Evolutionary conservation across 2,888 invertebrate species (phyloP).

Genomic region (Hoplodrina ambigua): DNA sequence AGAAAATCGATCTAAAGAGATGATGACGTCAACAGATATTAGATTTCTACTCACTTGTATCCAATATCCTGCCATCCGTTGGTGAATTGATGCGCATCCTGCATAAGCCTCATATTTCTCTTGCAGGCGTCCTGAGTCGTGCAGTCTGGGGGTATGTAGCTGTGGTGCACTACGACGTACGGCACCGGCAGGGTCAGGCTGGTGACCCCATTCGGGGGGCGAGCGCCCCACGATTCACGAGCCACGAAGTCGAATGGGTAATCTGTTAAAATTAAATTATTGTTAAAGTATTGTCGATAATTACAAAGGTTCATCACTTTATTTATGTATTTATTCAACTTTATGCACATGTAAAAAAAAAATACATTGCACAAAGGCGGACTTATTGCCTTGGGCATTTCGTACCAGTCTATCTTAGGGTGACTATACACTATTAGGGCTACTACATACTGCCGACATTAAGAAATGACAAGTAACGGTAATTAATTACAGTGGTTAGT

Average conservation of each 20-base stretch:
- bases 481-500: too few species aligned
- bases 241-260: slow-evolving; percentile 48
- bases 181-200: slow-evolving; percentile 90
- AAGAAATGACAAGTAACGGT: too few species aligned
- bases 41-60: slow-evolving; percentile 83
- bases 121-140: slow-evolving; percentile 86
- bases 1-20: too few species aligned
- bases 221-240: slow-evolving; percentile 46
- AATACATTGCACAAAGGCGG: too few species aligned
- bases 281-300: not conserved
- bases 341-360: too few species aligned
- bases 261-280: slow-evolving; percentile 11
- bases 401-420: too few species aligned
- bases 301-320: too few species aligned
- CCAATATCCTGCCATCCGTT: slow-evolving; percentile 93
- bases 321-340: too few species aligned
- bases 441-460: too few species aligned
- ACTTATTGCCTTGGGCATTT: too few species aligned
- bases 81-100: slow-evolving; percentile 90
- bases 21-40: too few species aligned
- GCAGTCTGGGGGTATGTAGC: slow-evolving; percentile 91
- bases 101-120: slow-evolving; percentile 91
- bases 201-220: slow-evolving; percentile 65
- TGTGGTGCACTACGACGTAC: slow-evolving; percentile 93
- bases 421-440: too few species aligned